A percentile compares a stretch with the other conserved stretches of the same genome.
Evolutionary conservation across 64 coral and sea anemone genomes (phyloP).

Genomic region (Actinia tenebrosa): DNA sequence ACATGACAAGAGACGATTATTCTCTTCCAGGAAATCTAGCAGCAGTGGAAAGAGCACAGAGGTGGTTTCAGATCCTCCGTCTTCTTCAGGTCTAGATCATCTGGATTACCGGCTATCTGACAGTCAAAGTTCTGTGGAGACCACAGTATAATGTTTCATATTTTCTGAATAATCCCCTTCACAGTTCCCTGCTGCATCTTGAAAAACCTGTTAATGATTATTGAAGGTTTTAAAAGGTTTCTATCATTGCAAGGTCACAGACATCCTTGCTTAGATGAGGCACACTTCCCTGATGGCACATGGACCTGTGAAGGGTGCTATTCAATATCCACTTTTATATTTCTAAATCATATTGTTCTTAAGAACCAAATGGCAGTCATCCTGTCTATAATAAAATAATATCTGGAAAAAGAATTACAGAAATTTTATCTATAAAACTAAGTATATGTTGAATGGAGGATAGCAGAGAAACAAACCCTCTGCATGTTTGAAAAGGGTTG

Average conservation of each 20-base stretch:
- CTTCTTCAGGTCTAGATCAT: background rate
- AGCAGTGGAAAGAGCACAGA: background rate
- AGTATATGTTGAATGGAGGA: background rate
- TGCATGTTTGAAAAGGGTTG: background rate
- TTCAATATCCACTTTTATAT: too few species aligned
- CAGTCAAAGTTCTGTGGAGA: conserved; percentile 47
- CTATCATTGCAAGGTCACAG: too few species aligned
- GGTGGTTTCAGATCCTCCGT: background rate
- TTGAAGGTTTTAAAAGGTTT: too few species aligned
- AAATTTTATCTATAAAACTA: background rate
- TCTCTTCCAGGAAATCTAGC: conserved; percentile 44
- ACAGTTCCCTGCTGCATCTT: too few species aligned
- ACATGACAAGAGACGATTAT: conserved; percentile 32
- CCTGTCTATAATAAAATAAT: too few species aligned
- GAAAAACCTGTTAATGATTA: too few species aligned
- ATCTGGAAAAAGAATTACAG: background rate
- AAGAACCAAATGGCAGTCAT: too few species aligned
- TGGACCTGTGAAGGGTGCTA: too few species aligned
- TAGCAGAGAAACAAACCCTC: background rate
- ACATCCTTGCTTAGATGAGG: too few species aligned
- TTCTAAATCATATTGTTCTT: too few species aligned
- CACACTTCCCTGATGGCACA: too few species aligned
- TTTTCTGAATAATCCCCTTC: background rate
- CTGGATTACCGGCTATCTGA: background rate
- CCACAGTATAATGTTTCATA: conserved; percentile 13